Percentiles rank a stretch among this genome's conserved stretches.
Conservation (phyloP, 2,797 vertebrate genomes). For the Notolabrus celidotus region DNA sequence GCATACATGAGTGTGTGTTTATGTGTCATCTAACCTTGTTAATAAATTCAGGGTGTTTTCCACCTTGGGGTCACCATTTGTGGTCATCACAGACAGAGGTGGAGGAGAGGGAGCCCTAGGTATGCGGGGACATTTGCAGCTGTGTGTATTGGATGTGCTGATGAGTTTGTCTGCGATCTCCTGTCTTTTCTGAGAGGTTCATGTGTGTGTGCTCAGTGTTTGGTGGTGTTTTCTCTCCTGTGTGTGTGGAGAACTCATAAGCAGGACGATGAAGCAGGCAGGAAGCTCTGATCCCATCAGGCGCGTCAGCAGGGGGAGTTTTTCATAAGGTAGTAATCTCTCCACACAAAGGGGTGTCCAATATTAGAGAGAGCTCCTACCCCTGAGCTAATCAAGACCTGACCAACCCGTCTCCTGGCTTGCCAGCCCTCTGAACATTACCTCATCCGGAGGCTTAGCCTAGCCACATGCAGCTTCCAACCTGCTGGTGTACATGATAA, state of each 20-base stretch:
- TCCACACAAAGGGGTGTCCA: conserved; percentile 79
- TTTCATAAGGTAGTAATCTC: conserved; percentile 85
- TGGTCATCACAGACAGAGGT: conserved; percentile 45
- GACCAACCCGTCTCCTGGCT: conserved; percentile 67
- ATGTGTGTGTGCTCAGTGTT: conserved; percentile 35
- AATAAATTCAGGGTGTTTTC: conserved; percentile 69
- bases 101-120: conserved; percentile 5
- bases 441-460: conserved; percentile 77
- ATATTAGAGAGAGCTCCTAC: conserved; percentile 78
- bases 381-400: conserved; percentile 80
- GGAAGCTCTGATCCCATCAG: conserved; percentile 81
- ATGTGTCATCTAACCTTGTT: conserved; percentile 66
- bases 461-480: conserved; percentile 64
- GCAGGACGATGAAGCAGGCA: conserved; percentile 67
- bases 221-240: conserved; percentile 41
- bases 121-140: conserved; percentile 27
- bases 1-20: conserved; percentile 39
- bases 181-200: conserved; percentile 17
- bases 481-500: conserved; percentile 73
- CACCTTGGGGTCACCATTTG: conserved; percentile 61
- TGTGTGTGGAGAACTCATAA: conserved; percentile 58
- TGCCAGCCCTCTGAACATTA: conserved; percentile 72
- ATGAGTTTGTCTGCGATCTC: conserved; percentile 15
- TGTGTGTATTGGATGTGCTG: conserved; percentile 10
- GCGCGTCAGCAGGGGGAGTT: conserved; percentile 78